Base-by-base conservation (phyloP, 2,888 invertebrate genomes). In the Odiellus spinosus region DNA sequence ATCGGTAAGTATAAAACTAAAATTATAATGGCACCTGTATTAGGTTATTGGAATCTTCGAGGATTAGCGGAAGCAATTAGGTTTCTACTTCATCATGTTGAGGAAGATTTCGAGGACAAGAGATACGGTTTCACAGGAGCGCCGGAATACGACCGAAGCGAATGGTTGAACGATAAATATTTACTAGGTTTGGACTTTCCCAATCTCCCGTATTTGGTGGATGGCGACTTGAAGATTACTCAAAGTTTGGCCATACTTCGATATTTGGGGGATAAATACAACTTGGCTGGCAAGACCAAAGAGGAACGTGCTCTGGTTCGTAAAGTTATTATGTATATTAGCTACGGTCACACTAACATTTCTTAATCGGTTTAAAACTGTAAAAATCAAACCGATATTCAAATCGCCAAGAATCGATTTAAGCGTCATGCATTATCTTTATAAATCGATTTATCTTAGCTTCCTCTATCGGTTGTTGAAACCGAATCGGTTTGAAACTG, bases 71-170 rank as follows among this genome's bases (percentile, higher is more conserved):
- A 56, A 40, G 54, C 55, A 1, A 59, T 67, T 40, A 59, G 70
- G 1, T 55, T 67, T 17, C 54, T 70, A 32, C 57, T 69, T 41
- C 63, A 62, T 38, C 67, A 68, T 55, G 62, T 60, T 4, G 66
- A 63, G 5, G 61, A 61, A 38, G 64, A 67, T 0, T 71, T 65
- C 57, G 66, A 66, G 51, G 70, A 71, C 49, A 63, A 64, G 38
- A 49, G 59, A 14, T 69, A 67, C 52, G 59, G 60, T 12, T 60
- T 59, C 50, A 68, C 68, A 3, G 59, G 60, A 56, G 64, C 60
- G n/a, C 12, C 15, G 10, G 60, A 59, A 4, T 67, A 54, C 55
- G 68, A 64, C 54, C 59, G 61, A 51, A 62, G 63, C 3, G 55
- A 55, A 4, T 54, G 53, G 53, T 42, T 48, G 36, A 45, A 47